Evolutionary conservation across 2,888 invertebrate species (phyloP), one percentile per base, ranked within the genome.

Genomic region (Troides oblongomaculatus): DNA sequence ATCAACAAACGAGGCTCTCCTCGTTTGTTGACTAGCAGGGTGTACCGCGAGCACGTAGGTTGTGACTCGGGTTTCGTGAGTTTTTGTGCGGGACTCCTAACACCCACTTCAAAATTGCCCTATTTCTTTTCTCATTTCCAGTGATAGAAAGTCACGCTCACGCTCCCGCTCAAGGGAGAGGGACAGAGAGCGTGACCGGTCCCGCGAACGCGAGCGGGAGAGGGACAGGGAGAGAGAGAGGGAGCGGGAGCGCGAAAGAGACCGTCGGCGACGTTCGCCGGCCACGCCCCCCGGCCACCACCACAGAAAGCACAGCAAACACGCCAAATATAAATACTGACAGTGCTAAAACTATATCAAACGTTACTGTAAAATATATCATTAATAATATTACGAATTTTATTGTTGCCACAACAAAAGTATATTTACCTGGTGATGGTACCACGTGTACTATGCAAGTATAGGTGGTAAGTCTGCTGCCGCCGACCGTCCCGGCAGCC

Each of bases 311-410:
- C 92, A 92, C 75, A 76, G 76, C 72, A 92, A 92, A 74, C 92
- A 92, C 74, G 78, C 88, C 65, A 92, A 92, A 77, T 90, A 92
- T 72, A 92, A 92, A 76, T 91, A 92, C 79, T 91, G 72, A 77
- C 50, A 46, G 8, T 53, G 39, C 58, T 30, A 23, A 17, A 10
- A 36, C 8, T 0, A 63, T 39, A 23, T 50, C 58, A 46, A 58
- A 58, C 0, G 65, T 56, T 63, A 68, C 36, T 62, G 43, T 62
- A 67, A 66, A 66, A 67, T 67, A 67, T 67, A 67, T 67, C 39
- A n/a, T n/a, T 62, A 25, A 23, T 23, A 10, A 0, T 46, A 43
- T 12, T 23, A 36, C 12, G 23, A 46, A n/a, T 65, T 58, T 65
- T 59, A 66, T 66, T 62, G 59, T 50, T 46, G 63, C 63, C 53